Conservation (phyloP, 1,140 invertebrate genomes). For the Lepeophtheirus salmonis region DNA sequence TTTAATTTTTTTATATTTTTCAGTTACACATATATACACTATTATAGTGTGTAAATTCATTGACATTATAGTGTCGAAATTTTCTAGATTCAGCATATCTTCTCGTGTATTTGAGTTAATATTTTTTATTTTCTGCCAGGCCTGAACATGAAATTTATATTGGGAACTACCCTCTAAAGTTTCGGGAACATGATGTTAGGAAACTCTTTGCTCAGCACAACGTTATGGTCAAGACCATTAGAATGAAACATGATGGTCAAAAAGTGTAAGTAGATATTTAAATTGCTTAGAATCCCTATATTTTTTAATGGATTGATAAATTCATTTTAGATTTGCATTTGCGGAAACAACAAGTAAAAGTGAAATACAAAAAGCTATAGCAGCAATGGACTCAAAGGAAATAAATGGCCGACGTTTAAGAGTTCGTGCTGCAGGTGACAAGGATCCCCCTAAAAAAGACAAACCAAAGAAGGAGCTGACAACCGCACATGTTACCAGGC, state of each 20-base stretch:
- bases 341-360: slow-evolving; percentile 13
- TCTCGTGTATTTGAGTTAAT: too few relatives aligned
- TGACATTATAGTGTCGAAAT: too few relatives aligned
- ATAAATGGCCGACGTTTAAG: slow-evolving; percentile 10
- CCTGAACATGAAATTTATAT: slow-evolving; percentile 17
- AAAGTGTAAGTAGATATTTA: slow-evolving; percentile 18
- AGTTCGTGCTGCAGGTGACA: slow-evolving; percentile 9
- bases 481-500: not conserved
- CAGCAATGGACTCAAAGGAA: slow-evolving; percentile 15
- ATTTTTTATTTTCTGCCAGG: too few relatives aligned
- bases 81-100: too few relatives aligned
- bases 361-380: slow-evolving; percentile 13
- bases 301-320: too few relatives aligned
- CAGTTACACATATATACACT: too few relatives aligned
- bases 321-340: slow-evolving; percentile 18
- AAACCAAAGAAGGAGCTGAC: slow-evolving; percentile 15
- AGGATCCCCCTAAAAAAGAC: slow-evolving; percentile 3
- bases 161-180: slow-evolving; percentile 14
- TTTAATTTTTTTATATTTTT: too few relatives aligned
- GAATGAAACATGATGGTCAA: slow-evolving; percentile 16
- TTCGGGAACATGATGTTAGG: slow-evolving; percentile 8
- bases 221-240: slow-evolving; percentile 5
- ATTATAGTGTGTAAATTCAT: too few relatives aligned
- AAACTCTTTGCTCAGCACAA: slow-evolving; percentile 12
- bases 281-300: too few relatives aligned